Evolutionary conservation across 2,888 invertebrate genomes (phyloP).

Genomic region (Macroteleia sp.): DNA sequence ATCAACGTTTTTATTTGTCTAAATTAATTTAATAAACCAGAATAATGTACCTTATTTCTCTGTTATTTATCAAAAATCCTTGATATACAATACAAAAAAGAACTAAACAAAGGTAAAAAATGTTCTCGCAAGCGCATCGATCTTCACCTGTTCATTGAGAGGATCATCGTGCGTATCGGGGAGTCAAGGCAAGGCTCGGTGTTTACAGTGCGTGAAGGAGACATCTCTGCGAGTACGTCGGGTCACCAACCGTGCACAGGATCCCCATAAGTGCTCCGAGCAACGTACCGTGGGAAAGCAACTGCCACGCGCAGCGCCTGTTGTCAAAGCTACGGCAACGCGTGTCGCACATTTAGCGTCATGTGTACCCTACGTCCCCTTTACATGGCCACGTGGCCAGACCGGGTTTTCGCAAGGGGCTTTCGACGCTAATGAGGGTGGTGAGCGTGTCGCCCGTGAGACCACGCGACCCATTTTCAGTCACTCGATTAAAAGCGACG

Average conservation of each 20-base stretch:
- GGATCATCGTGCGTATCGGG: conserved; percentile 58
- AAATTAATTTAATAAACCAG: no score
- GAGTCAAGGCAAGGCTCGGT: conserved; percentile 60
- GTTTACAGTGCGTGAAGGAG: conserved; percentile 65
- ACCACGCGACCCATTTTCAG: conserved; percentile 34
- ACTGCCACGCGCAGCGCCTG: conserved; percentile 60
- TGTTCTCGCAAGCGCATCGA: conserved; percentile 17
- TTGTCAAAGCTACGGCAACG: conserved; percentile 51
- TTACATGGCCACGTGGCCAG: conserved; percentile 12
- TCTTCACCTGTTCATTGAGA: conserved; percentile 55
- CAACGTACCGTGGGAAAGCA: conserved; percentile 64
- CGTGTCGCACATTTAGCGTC: conserved; percentile 41
- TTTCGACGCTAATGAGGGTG: not conserved
- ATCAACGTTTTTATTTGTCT: no score
- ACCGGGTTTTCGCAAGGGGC: conserved; percentile 14
- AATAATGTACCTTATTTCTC: not conserved
- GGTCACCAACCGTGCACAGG: conserved; percentile 66
- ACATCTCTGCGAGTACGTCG: conserved; percentile 36
- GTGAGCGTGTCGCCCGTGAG: conserved; percentile 16
- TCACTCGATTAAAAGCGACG: not conserved
- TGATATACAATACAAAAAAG: no score
- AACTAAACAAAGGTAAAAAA: not conserved
- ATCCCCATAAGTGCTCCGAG: conserved; percentile 61
- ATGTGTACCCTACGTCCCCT: conserved; percentile 7
- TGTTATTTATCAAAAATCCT: no score